Conservation (phyloP, 2,888 invertebrate species). For the Tyria jacobaeae region DNA sequence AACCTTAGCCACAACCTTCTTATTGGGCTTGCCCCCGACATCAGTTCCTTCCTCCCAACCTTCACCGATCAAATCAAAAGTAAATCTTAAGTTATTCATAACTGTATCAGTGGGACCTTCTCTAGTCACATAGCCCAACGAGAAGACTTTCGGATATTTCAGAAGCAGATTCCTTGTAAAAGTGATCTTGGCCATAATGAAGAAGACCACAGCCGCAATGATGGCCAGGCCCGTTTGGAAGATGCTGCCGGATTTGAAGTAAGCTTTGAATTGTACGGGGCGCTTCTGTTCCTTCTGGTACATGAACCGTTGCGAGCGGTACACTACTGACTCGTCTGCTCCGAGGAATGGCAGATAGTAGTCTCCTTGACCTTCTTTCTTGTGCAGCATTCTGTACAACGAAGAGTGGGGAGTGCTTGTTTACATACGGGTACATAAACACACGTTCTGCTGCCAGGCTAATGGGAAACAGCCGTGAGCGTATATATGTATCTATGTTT, state of each 20-base stretch:
- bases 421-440: too few relatives aligned
- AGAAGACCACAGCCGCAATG: slow-evolving; percentile 84
- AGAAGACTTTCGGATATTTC: slow-evolving; percentile 85
- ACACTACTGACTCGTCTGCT: slow-evolving; percentile 93
- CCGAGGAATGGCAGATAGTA: slow-evolving; percentile 94
- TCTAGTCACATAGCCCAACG: slow-evolving; percentile 89
- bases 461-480: too few relatives aligned
- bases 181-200: slow-evolving; percentile 51
- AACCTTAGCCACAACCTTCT: slow-evolving; percentile 89
- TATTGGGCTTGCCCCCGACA: slow-evolving; percentile 88
- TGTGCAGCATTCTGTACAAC: slow-evolving; percentile 83
- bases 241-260: slow-evolving; percentile 84
- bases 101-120: slow-evolving; percentile 88
- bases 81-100: slow-evolving; percentile 88
- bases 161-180: slow-evolving; percentile 61
- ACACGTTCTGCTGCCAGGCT: too few relatives aligned
- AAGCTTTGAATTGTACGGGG: slow-evolving; percentile 93
- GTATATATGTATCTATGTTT: too few relatives aligned
- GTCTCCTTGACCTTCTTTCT: slow-evolving; percentile 59
- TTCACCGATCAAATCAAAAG: slow-evolving; percentile 90
- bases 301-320: slow-evolving; percentile 92
- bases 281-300: slow-evolving; percentile 89
- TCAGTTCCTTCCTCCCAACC: slow-evolving; percentile 90
- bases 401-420: neutral
- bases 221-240: slow-evolving; percentile 76